These are phyloP conservation scores for Caenorhabditis sp. DNA, from an alignment of 2,888 invertebrate species.

Conservation along the genomic window DNA sequence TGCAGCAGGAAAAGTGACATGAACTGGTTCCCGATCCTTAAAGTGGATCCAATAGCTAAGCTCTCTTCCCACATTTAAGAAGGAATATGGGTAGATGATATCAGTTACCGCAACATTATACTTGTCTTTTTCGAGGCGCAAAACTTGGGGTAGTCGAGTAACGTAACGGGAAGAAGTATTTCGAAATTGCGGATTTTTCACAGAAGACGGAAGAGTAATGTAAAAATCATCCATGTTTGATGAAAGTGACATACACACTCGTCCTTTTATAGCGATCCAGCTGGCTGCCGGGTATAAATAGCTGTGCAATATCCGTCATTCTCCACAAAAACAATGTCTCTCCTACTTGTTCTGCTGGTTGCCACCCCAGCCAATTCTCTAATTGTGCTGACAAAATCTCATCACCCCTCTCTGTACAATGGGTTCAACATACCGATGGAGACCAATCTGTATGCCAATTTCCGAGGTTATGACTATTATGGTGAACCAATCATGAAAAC, in stretches of 20 bases:
- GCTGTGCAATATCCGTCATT: too few relatives aligned
- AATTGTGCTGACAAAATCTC: not conserved
- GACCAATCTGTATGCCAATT: not conserved
- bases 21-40: not conserved
- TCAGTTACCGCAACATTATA: too few relatives aligned
- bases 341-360: not conserved
- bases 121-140: too few relatives aligned
- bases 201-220: constrained; percentile 20
- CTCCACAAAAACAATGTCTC: not conserved
- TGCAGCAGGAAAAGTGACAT: constrained; percentile 9
- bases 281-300: too few relatives aligned
- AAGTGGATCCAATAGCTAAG: constrained; percentile 40
- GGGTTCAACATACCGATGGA: not conserved
- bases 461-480: not conserved
- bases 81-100: too few relatives aligned
- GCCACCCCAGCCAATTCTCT: not conserved
- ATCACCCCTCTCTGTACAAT: not conserved
- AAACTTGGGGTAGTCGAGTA: too few relatives aligned
- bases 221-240: constrained; percentile 19
- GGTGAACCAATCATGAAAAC: not conserved
- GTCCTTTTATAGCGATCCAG: not conserved
- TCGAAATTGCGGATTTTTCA: not conserved
- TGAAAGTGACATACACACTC: not conserved
- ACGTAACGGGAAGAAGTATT: constrained; percentile 33
- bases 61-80: too few relatives aligned